Conservation (phyloP, 1,140 invertebrate genomes). For the Drosophila mauritiana region DNA sequence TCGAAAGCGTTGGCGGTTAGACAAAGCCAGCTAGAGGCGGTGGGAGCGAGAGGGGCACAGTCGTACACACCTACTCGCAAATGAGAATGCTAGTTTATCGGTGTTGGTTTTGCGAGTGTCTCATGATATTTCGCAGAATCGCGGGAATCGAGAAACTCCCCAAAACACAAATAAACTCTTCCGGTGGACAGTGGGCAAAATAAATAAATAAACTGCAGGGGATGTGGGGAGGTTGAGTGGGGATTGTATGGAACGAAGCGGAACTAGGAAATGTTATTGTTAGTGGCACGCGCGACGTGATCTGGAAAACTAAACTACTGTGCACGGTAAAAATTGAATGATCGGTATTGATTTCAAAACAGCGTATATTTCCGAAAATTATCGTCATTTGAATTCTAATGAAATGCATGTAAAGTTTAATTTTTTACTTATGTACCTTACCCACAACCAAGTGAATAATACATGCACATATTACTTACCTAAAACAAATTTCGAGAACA, state of each 20-base stretch:
- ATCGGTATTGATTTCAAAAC: not conserved
- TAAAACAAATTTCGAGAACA: not conserved
- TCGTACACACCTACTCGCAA: conserved; percentile 33
- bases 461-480: too few species aligned
- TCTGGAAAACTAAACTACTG: conserved; percentile 15
- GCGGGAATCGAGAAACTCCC: conserved; percentile 30
- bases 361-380: not conserved
- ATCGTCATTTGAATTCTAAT: too few species aligned
- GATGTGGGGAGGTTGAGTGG: conserved; percentile 6
- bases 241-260: conserved; percentile 13
- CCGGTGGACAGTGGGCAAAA: conserved; percentile 11
- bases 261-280: conserved; percentile 54
- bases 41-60: conserved; percentile 6
- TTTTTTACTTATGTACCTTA: too few species aligned
- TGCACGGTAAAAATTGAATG: conserved; percentile 4
- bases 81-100: conserved; percentile 6
- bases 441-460: too few species aligned
- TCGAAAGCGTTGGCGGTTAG: conserved; percentile 47
- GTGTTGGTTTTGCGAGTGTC: conserved; percentile 21
- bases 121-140: conserved; percentile 52
- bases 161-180: conserved; percentile 30
- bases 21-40: conserved; percentile 22
- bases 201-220: too few species aligned
- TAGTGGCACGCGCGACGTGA: conserved; percentile 46
- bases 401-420: too few species aligned